A percentile compares a stretch with the other conserved stretches of the same genome.
These are phyloP conservation scores for Peromyscus leucopus DNA, from an alignment of 2,113 vertebrate species.

Conservation along the genomic window DNA sequence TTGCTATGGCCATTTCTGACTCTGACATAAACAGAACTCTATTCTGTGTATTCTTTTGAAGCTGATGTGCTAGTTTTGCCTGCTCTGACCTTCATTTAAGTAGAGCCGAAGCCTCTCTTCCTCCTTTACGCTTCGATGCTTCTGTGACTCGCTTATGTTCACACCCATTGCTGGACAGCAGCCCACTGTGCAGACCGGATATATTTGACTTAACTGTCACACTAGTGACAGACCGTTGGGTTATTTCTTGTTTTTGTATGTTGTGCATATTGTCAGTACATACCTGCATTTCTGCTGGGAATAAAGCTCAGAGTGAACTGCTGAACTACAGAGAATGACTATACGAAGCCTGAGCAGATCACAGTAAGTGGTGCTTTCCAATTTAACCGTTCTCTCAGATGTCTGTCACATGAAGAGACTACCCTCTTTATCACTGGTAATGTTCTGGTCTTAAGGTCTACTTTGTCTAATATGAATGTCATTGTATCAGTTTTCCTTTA, in stretches of 20 bases:
- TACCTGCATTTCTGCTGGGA: background rate
- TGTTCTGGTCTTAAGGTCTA: background rate
- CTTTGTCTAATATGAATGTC: background rate
- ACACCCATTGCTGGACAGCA: background rate
- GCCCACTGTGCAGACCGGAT: background rate
- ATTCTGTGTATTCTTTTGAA: background rate
- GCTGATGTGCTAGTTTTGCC: background rate
- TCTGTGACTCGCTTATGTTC: background rate
- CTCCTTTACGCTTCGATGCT: background rate
- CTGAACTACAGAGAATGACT: background rate
- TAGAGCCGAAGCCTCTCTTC: background rate
- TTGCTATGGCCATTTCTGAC: background rate
- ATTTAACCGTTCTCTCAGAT: background rate
- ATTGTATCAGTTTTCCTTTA: no score
- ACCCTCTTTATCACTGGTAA: background rate
- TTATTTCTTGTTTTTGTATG: background rate
- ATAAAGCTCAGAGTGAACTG: background rate
- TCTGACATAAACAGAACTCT: background rate
- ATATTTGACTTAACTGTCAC: background rate
- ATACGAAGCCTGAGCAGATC: background rate
- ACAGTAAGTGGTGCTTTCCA: background rate
- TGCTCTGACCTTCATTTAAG: constrained; percentile 17
- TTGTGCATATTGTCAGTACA: background rate
- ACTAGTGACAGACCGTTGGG: background rate
- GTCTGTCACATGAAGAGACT: background rate